These are phyloP conservation scores for Alcis repandata DNA, from an alignment of 2,888 invertebrate genomes.

Conservation along the genomic window DNA sequence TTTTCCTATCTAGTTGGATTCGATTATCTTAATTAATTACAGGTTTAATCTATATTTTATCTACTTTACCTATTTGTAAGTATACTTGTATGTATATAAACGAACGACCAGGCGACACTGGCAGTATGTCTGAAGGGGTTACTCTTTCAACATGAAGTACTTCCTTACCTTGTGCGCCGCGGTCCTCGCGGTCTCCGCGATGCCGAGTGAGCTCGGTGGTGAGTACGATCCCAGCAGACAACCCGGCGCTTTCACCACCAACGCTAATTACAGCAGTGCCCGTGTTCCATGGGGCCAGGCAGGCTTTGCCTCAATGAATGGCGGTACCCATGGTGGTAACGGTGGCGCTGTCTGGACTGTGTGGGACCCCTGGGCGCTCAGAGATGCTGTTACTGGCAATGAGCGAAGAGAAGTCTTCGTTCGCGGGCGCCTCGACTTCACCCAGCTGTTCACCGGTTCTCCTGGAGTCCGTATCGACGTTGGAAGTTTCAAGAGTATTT, in stretches of 20 bases:
- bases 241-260: background rate
- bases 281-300: slow-evolving; percentile 14
- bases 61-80: background rate
- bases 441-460: slow-evolving; percentile 28
- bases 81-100: slow-evolving; percentile 12
- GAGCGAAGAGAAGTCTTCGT: slow-evolving; percentile 23
- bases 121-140: background rate
- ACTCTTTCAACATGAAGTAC: slow-evolving; percentile 14
- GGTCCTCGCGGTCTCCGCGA: slow-evolving; percentile 17
- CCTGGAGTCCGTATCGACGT: slow-evolving; percentile 33
- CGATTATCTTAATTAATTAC: slow-evolving; percentile 4
- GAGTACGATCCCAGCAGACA: slow-evolving; percentile 14
- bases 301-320: slow-evolving; percentile 22
- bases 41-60: slow-evolving; percentile 7
- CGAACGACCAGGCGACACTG: background rate
- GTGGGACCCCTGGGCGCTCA: slow-evolving; percentile 35
- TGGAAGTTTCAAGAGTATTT: slow-evolving; percentile 26
- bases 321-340: slow-evolving; percentile 27
- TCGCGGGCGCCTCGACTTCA: slow-evolving; percentile 29
- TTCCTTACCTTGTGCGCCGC: slow-evolving; percentile 7
- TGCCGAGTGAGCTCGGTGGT: slow-evolving; percentile 5
- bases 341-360: slow-evolving; percentile 34
- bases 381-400: slow-evolving; percentile 18
- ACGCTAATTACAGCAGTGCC: background rate
- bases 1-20: background rate